Conservation (phyloP, 2,888 invertebrate genomes). For the Pharmacophagus antenor region DNA sequence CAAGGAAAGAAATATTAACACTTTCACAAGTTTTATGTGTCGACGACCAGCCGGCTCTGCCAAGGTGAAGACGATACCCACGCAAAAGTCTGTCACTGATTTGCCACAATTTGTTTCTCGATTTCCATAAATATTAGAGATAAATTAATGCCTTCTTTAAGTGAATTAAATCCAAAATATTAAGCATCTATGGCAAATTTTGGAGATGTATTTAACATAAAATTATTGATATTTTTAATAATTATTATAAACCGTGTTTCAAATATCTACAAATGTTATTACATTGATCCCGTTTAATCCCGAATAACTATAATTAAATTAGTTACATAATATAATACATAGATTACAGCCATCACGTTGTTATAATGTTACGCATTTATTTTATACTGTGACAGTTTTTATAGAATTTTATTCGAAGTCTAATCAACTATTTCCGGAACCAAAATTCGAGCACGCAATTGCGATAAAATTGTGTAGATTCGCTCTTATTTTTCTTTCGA, state of each 20-base stretch:
- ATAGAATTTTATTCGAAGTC: conserved; percentile 4
- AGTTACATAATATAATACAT: neutral
- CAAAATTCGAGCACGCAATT: conserved; percentile 23
- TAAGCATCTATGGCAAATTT: too few species aligned
- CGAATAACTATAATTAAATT: neutral
- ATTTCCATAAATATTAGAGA: conserved; percentile 27
- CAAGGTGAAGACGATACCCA: conserved; percentile 59
- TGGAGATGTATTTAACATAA: too few species aligned
- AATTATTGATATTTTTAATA: too few species aligned
- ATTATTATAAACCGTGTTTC: too few species aligned
- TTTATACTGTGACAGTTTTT: conserved; percentile 1
- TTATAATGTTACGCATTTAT: neutral
- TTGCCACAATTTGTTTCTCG: conserved; percentile 33
- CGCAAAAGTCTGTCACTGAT: conserved; percentile 38
- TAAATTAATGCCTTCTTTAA: neutral
- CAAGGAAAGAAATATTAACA: conserved; percentile 65
- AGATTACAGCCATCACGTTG: neutral
- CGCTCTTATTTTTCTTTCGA: neutral
- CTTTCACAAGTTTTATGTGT: conserved; percentile 74
- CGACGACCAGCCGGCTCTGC: conserved; percentile 61
- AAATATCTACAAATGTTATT: neutral
- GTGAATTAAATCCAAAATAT: neutral
- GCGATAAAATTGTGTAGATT: conserved; percentile 12
- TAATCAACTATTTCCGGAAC: conserved; percentile 22
- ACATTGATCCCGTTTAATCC: neutral